Percentiles rank a stretch among this genome's conserved stretches.
Conservation (phyloP, 2,113 vertebrate genomes). For the Chlorodrepanis virens region DNA sequence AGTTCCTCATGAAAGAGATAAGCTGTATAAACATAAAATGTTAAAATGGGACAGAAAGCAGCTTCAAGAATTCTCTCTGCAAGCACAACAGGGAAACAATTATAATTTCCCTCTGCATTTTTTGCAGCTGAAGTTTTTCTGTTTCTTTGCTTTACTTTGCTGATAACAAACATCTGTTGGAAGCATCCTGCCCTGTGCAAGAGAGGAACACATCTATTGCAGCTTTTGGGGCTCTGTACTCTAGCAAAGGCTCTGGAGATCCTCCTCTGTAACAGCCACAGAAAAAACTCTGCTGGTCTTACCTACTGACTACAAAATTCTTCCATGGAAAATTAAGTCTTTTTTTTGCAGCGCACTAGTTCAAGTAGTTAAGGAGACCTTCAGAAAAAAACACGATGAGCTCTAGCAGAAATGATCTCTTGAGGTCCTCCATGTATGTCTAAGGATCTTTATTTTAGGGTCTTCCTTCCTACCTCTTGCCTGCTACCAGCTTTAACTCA, state of each 20-base stretch:
- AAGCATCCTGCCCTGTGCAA: not conserved
- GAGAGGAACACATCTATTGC: not conserved
- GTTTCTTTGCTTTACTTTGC: not conserved
- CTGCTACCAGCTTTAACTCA: not conserved
- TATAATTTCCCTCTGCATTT: not conserved
- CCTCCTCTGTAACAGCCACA: not conserved
- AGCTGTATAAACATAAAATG: not conserved
- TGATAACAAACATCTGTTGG: not conserved
- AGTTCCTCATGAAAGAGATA: not conserved
- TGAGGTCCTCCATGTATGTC: not conserved
- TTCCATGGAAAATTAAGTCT: not conserved
- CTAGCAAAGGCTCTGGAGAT: not conserved
- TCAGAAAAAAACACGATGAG: not conserved
- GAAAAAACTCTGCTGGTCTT: not conserved
- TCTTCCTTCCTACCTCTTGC: not conserved
- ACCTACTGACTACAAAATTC: not conserved
- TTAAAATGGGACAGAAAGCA: not conserved
- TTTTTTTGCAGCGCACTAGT: not conserved
- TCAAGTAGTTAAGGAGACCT: not conserved
- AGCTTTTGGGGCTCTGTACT: not conserved
- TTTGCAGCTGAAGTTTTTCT: slow-evolving; percentile 16
- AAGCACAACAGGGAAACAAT: not conserved
- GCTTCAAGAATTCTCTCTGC: not conserved
- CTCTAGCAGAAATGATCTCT: not conserved
- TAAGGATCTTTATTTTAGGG: not conserved